Conservation (phyloP, 1,140 invertebrate species). For the Heliothis subflexa region DNA sequence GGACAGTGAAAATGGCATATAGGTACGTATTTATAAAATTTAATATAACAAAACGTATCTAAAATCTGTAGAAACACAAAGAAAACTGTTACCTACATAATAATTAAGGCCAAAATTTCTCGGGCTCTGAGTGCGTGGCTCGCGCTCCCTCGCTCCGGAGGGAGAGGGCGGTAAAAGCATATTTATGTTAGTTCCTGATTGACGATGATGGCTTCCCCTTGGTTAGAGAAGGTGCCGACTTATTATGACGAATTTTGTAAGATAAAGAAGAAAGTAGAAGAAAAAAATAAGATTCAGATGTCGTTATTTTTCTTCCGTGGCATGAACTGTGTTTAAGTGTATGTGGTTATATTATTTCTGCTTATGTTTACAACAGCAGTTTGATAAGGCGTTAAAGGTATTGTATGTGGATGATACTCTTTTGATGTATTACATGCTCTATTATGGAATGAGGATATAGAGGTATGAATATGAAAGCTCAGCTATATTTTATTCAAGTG, state of each 20-base stretch:
- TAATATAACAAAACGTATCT: neutral
- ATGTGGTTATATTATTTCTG: too few relatives aligned
- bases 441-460: too few relatives aligned
- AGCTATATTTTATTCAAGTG: too few relatives aligned
- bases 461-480: too few relatives aligned
- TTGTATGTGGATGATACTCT: too few relatives aligned
- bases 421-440: too few relatives aligned
- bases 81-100: conserved; percentile 7
- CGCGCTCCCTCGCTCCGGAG: conserved; percentile 43
- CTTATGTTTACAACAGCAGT: too few relatives aligned
- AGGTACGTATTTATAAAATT: neutral
- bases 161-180: conserved; percentile 74
- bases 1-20: neutral
- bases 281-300: too few relatives aligned
- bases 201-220: conserved; percentile 78
- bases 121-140: conserved; percentile 42
- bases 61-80: neutral
- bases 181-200: conserved; percentile 83
- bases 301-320: too few relatives aligned
- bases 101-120: conserved; percentile 21
- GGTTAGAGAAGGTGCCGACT: conserved; percentile 58
- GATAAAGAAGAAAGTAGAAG: too few relatives aligned
- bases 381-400: too few relatives aligned
- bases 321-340: too few relatives aligned
- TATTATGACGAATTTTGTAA: conserved; percentile 53